Evolutionary conservation across 2,888 invertebrate genomes (phyloP).

Genomic region (Drosophila maculinotata): DNA sequence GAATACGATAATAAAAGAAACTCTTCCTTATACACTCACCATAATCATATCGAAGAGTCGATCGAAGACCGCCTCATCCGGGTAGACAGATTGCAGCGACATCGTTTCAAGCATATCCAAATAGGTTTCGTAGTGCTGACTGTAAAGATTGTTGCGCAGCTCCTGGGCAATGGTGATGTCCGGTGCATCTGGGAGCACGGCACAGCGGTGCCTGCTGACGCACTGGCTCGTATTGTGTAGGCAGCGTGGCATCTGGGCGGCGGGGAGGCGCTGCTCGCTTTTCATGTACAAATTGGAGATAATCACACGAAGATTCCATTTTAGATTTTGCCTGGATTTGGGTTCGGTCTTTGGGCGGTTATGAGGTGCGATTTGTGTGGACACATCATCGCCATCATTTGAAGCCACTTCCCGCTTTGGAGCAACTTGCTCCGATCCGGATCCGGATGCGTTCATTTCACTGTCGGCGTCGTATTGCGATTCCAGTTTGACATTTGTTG

Average conservation of each 20-base stretch:
- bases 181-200: slow-evolving; percentile 73
- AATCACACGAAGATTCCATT: slow-evolving; percentile 71
- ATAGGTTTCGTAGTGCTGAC: slow-evolving; percentile 78
- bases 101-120: slow-evolving; percentile 75
- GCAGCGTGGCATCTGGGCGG: slow-evolving; percentile 77
- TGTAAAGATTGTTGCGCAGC: slow-evolving; percentile 68
- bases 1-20: too few relatives aligned
- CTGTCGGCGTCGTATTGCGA: slow-evolving; percentile 13
- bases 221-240: slow-evolving; percentile 78
- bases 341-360: neutral
- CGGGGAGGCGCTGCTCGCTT: slow-evolving; percentile 74
- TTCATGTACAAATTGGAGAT: slow-evolving; percentile 82
- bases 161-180: slow-evolving; percentile 62
- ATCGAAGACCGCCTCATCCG: slow-evolving; percentile 79
- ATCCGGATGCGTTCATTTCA: slow-evolving; percentile 22
- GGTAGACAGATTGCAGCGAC: slow-evolving; percentile 80
- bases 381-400: slow-evolving; percentile 6
- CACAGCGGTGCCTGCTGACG: slow-evolving; percentile 77
- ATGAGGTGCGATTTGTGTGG: slow-evolving; percentile 14
- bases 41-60: slow-evolving; percentile 81
- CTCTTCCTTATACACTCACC: slow-evolving; percentile 56
- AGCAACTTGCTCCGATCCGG: neutral
- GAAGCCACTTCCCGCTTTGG: neutral
- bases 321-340: slow-evolving; percentile 41
- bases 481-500: neutral